Base-by-base conservation (phyloP, 1,140 invertebrate species). In the Chlorops oryzae region DNA sequence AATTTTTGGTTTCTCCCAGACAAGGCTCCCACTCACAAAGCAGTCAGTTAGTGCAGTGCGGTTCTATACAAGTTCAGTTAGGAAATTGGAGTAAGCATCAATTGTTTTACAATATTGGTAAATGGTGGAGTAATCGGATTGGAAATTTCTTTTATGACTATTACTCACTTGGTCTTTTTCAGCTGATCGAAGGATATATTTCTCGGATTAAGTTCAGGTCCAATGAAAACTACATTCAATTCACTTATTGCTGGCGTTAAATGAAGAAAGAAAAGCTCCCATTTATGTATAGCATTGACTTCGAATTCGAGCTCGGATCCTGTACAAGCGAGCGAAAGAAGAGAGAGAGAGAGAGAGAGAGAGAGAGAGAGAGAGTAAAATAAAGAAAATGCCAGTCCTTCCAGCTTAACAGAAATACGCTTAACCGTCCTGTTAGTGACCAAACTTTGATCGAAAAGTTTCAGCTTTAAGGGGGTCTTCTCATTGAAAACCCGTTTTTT, bases 261-360 rank as follows among this genome's bases (percentile, higher is more conserved):
- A 61, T 87, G 84, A 0, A 86, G 58, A 47, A 86, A 79, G 57
- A 85, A 77, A 22, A 78, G 74, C 59, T 87, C 85, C 85, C 85
- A 87, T 41, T 83, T 83, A 23, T 77, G 73, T 2, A 86, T 55
- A 37, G 77, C 74, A 45, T 82, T 77, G 2, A 81, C 82, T 64
- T 87, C 85, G 53, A 84, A 86, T 32, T 84, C 81, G 17, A 84
- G 74, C 59, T 87, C 85, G 0, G 84, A 82, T 0, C 84, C 83
- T 18, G 32, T 21, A 37, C 6, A 32, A 34, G 3, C 3, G n/a
- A n/a, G n/a, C n/a, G n/a, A n/a, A n/a, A n/a, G n/a, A n/a, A n/a
- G n/a, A n/a, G n/a, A n/a, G n/a, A 44, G 5, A 10, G 12, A 10
- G 17, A 23, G 3, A 22, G 6, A 25, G 20, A 3, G 21, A 42